These are phyloP conservation scores for Ardeotis arabs DNA, from an alignment of 2,113 vertebrate species.

Conservation along the genomic window DNA sequence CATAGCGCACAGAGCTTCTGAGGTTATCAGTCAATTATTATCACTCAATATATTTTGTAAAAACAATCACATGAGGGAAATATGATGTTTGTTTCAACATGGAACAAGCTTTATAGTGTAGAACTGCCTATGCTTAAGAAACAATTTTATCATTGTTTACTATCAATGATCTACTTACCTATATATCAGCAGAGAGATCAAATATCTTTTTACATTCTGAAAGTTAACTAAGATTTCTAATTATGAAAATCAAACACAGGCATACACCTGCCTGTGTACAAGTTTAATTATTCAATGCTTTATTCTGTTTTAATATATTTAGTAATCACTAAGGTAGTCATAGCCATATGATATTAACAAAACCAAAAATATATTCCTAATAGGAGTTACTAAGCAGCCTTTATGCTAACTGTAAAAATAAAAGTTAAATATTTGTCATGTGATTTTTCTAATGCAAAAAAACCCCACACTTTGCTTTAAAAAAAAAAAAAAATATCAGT, in stretches of 20 bases:
- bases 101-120: background rate
- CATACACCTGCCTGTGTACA: background rate
- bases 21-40: background rate
- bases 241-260: background rate
- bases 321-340: background rate
- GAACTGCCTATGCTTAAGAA: background rate
- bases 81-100: background rate
- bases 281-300: background rate
- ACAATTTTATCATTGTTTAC: background rate
- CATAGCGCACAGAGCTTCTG: background rate
- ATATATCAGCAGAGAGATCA: background rate
- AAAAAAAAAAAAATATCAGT: background rate
- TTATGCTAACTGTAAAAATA: background rate
- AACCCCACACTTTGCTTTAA: fast-evolving
- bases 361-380: background rate
- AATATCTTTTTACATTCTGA: background rate
- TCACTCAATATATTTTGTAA: background rate
- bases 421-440: background rate
- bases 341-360: background rate
- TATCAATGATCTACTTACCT: background rate
- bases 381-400: background rate
- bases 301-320: background rate
- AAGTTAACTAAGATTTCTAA: background rate
- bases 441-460: background rate
- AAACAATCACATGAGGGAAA: background rate